A percentile compares a stretch with the other conserved stretches of the same genome.
Conservation (phyloP, 2,113 vertebrate genomes). For the Taurulus bubalis region DNA sequence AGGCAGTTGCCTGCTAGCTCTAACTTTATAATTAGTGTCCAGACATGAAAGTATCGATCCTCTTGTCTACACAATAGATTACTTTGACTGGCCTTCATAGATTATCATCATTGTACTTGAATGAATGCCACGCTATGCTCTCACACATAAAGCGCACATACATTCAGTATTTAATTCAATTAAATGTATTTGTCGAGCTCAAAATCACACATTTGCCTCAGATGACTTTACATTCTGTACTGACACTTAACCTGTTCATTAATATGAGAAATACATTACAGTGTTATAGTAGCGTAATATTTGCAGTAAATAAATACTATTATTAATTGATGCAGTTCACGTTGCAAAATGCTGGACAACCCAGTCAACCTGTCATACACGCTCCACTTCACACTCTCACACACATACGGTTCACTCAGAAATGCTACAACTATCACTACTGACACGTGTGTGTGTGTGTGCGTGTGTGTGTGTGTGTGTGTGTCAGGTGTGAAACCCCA, state of each 20-base stretch:
- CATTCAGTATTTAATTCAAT: neutral
- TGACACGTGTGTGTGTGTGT: constrained; percentile 14
- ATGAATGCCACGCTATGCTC: neutral
- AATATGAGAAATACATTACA: neutral
- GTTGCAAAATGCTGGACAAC: constrained; percentile 42
- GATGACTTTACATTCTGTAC: neutral
- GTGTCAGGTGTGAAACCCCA: constrained; percentile 44
- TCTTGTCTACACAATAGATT: constrained; percentile 26
- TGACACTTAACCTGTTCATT: neutral
- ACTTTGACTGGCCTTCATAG: neutral
- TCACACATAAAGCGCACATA: neutral
- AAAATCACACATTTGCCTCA: neutral
- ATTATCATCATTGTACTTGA: too few relatives aligned
- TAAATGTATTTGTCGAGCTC: neutral
- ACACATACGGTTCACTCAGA: constrained; percentile 17
- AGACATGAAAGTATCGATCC: too few relatives aligned
- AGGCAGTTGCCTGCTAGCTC: neutral
- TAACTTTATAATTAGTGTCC: neutral
- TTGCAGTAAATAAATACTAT: neutral
- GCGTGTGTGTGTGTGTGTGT: neutral
- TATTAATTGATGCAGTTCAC: constrained; percentile 7
- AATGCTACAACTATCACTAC: constrained; percentile 3
- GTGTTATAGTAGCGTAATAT: neutral
- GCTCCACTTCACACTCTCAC: constrained; percentile 35
- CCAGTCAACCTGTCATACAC: constrained; percentile 42